phyloP scores from a whole-genome alignment of 1,140 invertebrate species.

The Homarus americanus region DNA sequence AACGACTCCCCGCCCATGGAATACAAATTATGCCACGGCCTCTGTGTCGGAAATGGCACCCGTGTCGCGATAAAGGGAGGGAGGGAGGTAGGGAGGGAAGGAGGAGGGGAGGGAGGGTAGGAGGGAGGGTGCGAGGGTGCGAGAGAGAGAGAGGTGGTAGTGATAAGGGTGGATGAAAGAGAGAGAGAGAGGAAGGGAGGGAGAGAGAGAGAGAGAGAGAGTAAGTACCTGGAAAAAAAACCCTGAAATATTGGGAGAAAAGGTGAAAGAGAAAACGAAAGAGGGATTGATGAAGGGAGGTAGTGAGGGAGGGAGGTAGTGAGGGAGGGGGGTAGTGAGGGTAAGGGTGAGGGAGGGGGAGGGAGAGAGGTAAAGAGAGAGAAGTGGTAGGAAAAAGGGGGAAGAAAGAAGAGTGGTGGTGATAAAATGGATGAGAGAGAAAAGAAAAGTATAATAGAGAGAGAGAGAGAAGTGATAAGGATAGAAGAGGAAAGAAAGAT shows the following conservation, averaged over 20 bases:
- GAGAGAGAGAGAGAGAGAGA: background rate
- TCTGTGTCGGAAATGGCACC: constrained; percentile 30
- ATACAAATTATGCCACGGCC: constrained; percentile 33
- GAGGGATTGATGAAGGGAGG: background rate
- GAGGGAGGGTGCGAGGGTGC: background rate
- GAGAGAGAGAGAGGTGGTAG: background rate
- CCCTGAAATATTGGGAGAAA: background rate
- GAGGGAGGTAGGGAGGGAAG: background rate
- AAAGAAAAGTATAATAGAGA: background rate
- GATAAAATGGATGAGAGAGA: background rate
- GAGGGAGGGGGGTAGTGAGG: background rate
- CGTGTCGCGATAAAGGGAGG: background rate
- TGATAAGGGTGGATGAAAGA: background rate
- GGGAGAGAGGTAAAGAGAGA: background rate
- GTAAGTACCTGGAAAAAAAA: too few species aligned
- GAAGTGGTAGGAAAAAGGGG: background rate
- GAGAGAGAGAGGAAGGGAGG: constrained; percentile 16
- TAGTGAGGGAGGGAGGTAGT: background rate
- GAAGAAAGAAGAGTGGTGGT: too few species aligned
- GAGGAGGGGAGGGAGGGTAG: background rate
- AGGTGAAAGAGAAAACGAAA: background rate
- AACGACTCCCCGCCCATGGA: constrained; percentile 32
- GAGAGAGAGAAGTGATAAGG: background rate
- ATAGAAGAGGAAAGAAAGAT: too few species aligned
- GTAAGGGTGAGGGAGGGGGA: background rate